Percentiles rank a stretch among this genome's conserved stretches.
Evolutionary conservation across 2,113 vertebrate genomes (phyloP).

Genomic region (Hyaena hyaena): DNA sequence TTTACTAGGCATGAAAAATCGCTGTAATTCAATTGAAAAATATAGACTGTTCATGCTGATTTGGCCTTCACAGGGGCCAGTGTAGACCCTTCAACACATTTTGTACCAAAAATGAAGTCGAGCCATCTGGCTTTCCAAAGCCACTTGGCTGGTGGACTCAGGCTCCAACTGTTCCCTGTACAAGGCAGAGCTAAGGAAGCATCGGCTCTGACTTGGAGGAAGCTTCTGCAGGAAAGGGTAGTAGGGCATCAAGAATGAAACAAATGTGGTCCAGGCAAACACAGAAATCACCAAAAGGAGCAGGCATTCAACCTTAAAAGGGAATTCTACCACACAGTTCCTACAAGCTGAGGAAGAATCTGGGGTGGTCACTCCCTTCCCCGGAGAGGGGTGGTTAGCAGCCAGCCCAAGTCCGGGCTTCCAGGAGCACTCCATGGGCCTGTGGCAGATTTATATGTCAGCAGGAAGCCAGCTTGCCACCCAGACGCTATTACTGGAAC

Average conservation of each 20-base stretch:
- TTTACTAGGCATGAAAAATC: neutral
- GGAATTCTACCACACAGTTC: neutral
- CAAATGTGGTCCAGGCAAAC: neutral
- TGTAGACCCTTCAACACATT: neutral
- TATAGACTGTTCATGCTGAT: neutral
- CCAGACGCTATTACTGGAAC: conserved; percentile 75
- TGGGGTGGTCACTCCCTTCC: neutral
- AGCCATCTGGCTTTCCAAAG: conserved; percentile 3
- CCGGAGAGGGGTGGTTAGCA: neutral
- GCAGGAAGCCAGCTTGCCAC: conserved; percentile 75
- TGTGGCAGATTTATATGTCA: conserved; percentile 64
- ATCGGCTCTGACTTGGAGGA: neutral
- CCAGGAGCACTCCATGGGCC: conserved; percentile 56
- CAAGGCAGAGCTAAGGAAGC: neutral
- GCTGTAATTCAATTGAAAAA: neutral
- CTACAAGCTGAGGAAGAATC: neutral
- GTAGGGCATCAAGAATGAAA: neutral
- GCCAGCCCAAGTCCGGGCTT: neutral
- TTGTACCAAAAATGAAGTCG: neutral
- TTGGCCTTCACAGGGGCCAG: neutral
- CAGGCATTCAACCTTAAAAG: neutral
- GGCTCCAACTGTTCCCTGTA: neutral
- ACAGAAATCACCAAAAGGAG: neutral
- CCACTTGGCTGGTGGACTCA: neutral
- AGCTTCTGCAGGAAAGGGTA: neutral